Conservation (phyloP, 2,113 vertebrate species). For the Tyto alba region DNA sequence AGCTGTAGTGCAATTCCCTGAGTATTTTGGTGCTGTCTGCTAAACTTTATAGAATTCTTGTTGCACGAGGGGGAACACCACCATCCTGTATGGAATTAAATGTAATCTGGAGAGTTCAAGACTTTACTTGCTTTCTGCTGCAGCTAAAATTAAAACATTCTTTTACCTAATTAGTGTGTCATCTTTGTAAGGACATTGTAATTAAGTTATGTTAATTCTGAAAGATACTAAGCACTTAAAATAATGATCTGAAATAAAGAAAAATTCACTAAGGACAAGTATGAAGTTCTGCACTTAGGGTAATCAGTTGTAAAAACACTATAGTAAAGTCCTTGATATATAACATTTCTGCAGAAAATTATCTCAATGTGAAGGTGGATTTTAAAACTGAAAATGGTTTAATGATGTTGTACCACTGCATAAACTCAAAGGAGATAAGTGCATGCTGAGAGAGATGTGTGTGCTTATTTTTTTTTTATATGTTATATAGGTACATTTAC, state of each 20-base stretch:
- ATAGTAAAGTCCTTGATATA: background rate
- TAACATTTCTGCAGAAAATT: background rate
- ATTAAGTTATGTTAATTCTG: background rate
- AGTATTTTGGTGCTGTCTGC: background rate
- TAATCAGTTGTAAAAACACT: background rate
- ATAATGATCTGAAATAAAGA: background rate
- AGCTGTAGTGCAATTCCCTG: background rate
- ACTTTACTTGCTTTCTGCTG: background rate
- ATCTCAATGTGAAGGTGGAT: background rate
- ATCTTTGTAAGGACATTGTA: background rate
- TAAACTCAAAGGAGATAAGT: background rate
- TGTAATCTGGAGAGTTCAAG: background rate
- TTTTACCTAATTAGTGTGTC: background rate
- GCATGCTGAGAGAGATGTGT: background rate
- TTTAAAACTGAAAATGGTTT: background rate
- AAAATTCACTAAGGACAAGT: background rate
- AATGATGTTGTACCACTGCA: background rate
- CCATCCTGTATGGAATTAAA: background rate
- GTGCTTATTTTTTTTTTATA: background rate
- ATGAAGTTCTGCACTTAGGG: background rate
- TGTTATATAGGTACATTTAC: background rate
- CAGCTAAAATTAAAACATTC: background rate
- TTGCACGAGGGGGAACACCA: background rate
- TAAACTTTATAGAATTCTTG: background rate
- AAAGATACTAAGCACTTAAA: background rate